Base-by-base conservation (phyloP, 1,140 invertebrate species). In the Muscidifurax raptorellus region DNA sequence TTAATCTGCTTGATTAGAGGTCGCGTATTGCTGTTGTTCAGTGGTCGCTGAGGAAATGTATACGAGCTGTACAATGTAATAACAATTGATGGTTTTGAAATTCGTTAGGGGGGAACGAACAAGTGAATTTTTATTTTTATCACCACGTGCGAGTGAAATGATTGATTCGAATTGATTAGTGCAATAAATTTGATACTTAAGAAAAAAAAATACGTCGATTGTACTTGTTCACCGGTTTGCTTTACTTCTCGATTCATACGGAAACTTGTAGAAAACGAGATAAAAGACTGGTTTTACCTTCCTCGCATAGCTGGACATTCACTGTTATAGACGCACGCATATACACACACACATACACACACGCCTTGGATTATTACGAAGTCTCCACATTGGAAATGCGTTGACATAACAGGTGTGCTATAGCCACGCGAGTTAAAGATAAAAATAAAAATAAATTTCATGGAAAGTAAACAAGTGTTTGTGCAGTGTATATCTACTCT, bases 281-380 rank as follows among this genome's bases (percentile, higher is more conserved):
- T 84, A 74, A 59, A 80, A 80, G 67, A 80, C 83, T 80, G 83
- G 77, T 84, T 84, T 84, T 64, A 18, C 47, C 82, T 84, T 84
- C 69, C 40, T 28, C 4, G 44, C 64, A 22, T 69, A 75, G 44
- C 32, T 44, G 76, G 44, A 74, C 67, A 80, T 84, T 84, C 66
- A 80, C 82, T 79, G 44, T 84, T 83, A 77, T 36, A 74, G 47
- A 44, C 67, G 3, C 52, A n/a, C 44, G 59, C 47, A 18, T 30
- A 32, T 27, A 27, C 52, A 47, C 25, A 7, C 74, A n/a, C 44
- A 77, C 47, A 18, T 30, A 32, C 47, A 27, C 52, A 47, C 25
- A 7, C 74, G 22, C 27, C n/a, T 76, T n/a, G 22, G 27, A 12
- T 36, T 59, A 12, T 44, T 76, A 59, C 76, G 27, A 78, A 59